Conservation (phyloP, 2,797 vertebrate genomes). For the Limosa lapponica region DNA sequence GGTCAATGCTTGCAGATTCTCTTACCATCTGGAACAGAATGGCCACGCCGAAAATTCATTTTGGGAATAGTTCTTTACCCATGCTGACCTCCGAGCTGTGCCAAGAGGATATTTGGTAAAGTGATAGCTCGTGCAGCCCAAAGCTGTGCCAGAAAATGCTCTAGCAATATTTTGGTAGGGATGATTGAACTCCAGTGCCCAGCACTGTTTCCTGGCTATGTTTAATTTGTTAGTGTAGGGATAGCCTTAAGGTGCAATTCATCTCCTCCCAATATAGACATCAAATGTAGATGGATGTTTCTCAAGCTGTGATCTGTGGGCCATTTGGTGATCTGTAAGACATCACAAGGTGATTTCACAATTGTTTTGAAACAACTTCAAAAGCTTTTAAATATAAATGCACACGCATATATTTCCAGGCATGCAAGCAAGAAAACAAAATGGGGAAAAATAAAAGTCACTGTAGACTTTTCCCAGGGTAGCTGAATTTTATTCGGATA, state of each 20-base stretch:
- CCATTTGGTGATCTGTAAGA: conserved; percentile 14
- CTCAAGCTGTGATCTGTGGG: not conserved
- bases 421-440: conserved; percentile 1
- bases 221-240: not conserved
- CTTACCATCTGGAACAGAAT: not conserved
- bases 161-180: not conserved
- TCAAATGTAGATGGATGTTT: conserved; percentile 11
- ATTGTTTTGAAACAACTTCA: not conserved
- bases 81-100: not conserved
- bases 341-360: conserved; percentile 23
- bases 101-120: not conserved
- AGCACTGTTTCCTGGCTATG: not conserved
- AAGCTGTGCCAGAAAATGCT: not conserved
- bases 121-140: not conserved
- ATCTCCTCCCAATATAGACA: not conserved
- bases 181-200: not conserved
- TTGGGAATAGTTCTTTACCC: not conserved
- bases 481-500: not conserved
- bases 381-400: not conserved
- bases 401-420: not conserved
- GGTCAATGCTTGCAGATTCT: not conserved
- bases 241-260: not conserved
- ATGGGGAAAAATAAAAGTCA: not conserved
- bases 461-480: not conserved
- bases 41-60: accelerated